Conservation (phyloP, 2,113 vertebrate genomes). For the Lutjanus erythropterus region DNA sequence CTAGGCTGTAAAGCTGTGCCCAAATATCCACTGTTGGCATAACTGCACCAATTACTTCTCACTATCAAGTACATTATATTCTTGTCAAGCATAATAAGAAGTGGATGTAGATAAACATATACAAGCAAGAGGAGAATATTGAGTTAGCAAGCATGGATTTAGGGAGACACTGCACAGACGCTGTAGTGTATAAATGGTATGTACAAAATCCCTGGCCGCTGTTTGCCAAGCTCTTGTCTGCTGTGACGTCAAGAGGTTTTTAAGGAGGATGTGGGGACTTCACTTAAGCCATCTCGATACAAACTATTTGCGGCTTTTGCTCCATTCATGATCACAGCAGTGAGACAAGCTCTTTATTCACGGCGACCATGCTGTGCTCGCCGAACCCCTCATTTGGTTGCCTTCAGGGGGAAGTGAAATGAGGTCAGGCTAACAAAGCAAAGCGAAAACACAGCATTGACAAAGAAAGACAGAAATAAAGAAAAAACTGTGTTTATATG, state of each 20-base stretch:
- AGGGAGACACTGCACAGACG: constrained; percentile 53
- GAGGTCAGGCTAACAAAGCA: constrained; percentile 80
- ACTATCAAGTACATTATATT: constrained; percentile 57
- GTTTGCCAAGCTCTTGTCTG: constrained; percentile 54
- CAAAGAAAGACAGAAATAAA: constrained; percentile 40
- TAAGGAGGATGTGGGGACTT: constrained; percentile 53
- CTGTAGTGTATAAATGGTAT: constrained; percentile 41
- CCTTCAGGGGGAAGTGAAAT: constrained; percentile 67
- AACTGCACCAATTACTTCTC: constrained; percentile 57
- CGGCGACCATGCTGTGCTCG: constrained; percentile 52
- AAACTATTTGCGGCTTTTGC: constrained; percentile 21
- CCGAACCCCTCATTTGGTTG: constrained; percentile 57
- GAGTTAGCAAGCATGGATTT: constrained; percentile 51
- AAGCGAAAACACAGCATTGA: constrained; percentile 46
- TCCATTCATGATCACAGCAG: constrained; percentile 51
- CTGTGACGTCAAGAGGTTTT: constrained; percentile 48
- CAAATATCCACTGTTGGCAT: constrained; percentile 42
- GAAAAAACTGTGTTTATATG: background rate
- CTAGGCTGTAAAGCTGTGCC: constrained; percentile 68
- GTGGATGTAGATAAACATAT: constrained; percentile 55
- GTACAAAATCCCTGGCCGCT: constrained; percentile 51
- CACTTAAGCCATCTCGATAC: constrained; percentile 44
- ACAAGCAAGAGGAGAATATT: constrained; percentile 54
- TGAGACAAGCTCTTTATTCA: constrained; percentile 44
- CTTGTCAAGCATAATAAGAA: constrained; percentile 61